phyloP scores from a whole-genome alignment of 2,888 invertebrate genomes.

The Protonemura montana region DNA sequence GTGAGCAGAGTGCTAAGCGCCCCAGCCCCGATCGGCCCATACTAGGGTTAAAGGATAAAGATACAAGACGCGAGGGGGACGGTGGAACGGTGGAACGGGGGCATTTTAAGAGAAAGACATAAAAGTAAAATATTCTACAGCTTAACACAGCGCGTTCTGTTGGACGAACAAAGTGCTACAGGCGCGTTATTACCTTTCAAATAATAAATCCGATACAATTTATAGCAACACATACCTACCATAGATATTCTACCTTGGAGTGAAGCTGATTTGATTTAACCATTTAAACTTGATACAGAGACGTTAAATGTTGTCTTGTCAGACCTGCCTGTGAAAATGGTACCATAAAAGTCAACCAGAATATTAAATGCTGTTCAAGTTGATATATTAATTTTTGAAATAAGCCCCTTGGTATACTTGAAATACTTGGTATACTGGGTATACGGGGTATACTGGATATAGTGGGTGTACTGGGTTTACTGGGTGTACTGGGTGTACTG shows the following conservation, averaged over 20 bases:
- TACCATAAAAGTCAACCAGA: constrained; percentile 26
- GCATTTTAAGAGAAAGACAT: constrained; percentile 5
- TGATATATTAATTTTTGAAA: neutral
- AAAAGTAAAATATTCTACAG: constrained; percentile 16
- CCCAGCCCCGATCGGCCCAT: neutral
- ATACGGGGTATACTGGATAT: too few relatives aligned
- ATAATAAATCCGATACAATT: constrained; percentile 26
- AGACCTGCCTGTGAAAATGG: neutral
- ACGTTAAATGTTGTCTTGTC: neutral
- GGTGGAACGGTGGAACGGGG: neutral
- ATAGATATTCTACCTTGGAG: neutral
- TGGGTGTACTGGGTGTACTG: too few relatives aligned
- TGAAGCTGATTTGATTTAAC: constrained; percentile 5
- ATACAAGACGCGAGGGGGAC: neutral
- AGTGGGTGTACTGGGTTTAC: too few relatives aligned
- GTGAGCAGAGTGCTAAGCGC: neutral
- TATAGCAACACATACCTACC: neutral
- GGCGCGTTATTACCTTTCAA: constrained; percentile 27
- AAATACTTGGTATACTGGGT: too few relatives aligned
- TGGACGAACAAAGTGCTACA: constrained; percentile 1
- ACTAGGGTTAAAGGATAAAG: neutral
- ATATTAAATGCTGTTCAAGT: neutral
- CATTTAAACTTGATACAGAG: constrained; percentile 2
- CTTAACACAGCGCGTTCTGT: neutral
- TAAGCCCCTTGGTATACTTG: neutral